These are phyloP conservation scores for Drosophila paracracens DNA, from an alignment of 2,888 invertebrate genomes.

Conservation along the genomic window DNA sequence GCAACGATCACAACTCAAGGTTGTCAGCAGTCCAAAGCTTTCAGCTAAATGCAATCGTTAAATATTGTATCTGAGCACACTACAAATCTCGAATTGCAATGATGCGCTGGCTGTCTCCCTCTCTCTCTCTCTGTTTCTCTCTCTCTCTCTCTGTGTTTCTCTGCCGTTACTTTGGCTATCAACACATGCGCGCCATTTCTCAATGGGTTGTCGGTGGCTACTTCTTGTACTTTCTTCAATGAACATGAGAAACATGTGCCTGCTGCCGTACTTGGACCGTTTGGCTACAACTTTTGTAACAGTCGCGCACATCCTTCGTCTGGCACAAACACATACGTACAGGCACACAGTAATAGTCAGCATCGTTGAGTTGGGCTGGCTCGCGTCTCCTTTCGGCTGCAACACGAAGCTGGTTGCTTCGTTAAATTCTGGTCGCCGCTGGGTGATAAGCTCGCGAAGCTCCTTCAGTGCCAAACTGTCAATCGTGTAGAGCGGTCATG, in stretches of 20 bases:
- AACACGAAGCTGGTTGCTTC: constrained; percentile 15
- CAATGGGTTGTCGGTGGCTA: constrained; percentile 41
- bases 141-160: not conserved
- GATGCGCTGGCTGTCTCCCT: not conserved
- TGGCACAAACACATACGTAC: constrained; percentile 14
- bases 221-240: constrained; percentile 53
- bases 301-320: constrained; percentile 47
- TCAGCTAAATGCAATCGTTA: not conserved
- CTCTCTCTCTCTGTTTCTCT: not conserved
- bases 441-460: constrained; percentile 54
- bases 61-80: not conserved
- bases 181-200: constrained; percentile 62
- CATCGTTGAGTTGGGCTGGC: constrained; percentile 32
- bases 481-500: constrained; percentile 83
- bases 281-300: constrained; percentile 58
- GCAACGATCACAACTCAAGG: not conserved
- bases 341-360: constrained; percentile 7
- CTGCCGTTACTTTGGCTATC: constrained; percentile 20
- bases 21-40: not conserved
- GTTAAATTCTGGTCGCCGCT: constrained; percentile 20
- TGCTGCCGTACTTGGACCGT: constrained; percentile 40
- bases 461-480: constrained; percentile 83
- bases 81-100: not conserved
- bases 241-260: constrained; percentile 50
- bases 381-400: constrained; percentile 29